phyloP scores from a whole-genome alignment of 2,888 invertebrate genomes.

The Melanchra persicariae region DNA sequence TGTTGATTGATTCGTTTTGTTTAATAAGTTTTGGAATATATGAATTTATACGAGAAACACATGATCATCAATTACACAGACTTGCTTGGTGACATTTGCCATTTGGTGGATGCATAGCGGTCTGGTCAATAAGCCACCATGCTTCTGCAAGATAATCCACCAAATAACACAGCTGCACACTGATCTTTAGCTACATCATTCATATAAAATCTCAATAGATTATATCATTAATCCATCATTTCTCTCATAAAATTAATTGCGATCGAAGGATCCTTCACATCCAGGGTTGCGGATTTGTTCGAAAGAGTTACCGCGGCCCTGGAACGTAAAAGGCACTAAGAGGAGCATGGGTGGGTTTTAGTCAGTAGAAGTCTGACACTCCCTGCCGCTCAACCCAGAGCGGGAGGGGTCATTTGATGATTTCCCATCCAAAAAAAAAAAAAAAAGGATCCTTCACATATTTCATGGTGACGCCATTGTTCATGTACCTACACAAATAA shows the following conservation, averaged over 20 bases:
- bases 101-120: background rate
- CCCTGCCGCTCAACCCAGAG: too few relatives aligned
- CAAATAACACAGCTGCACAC: background rate
- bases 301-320: too few relatives aligned
- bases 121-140: background rate
- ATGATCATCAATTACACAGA: background rate
- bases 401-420: too few relatives aligned
- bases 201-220: conserved; percentile 1
- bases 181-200: background rate
- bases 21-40: background rate
- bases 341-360: too few relatives aligned
- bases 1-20: conserved; percentile 3
- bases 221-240: conserved; percentile 22
- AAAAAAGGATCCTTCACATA: conserved; percentile 25
- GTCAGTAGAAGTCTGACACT: too few relatives aligned
- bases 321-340: too few relatives aligned
- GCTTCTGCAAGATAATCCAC: background rate
- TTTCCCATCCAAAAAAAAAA: too few relatives aligned
- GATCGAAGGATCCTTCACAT: conserved; percentile 15
- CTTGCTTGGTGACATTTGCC: background rate
- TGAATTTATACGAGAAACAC: background rate
- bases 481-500: conserved; percentile 30
- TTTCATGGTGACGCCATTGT: conserved; percentile 26
- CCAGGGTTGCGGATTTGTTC: too few relatives aligned
- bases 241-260: conserved; percentile 38